Percentiles rank a stretch among this genome's conserved stretches.
Evolutionary conservation across 2,797 vertebrate genomes (phyloP).

Genomic region (Sebastes wilsoni): DNA sequence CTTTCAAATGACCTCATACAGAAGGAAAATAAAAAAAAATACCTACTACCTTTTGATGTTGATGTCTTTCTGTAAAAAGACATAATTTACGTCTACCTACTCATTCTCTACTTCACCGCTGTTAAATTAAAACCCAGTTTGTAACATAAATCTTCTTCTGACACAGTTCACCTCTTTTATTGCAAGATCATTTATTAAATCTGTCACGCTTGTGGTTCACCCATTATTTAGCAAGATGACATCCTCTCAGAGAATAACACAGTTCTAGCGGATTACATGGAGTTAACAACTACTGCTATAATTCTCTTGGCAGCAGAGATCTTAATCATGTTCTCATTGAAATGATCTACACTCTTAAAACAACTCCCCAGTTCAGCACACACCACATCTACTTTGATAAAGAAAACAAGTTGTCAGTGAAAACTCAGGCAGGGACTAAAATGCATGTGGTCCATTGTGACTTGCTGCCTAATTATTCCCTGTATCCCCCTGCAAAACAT

Average conservation of each 20-base stretch:
- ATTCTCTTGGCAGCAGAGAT: neutral
- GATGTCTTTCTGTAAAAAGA: neutral
- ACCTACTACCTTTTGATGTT: neutral
- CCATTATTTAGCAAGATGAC: neutral
- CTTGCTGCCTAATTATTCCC: neutral
- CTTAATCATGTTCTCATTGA: neutral
- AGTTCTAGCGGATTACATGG: neutral
- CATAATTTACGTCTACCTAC: neutral
- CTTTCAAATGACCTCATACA: constrained; percentile 3
- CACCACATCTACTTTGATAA: neutral
- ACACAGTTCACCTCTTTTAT: neutral
- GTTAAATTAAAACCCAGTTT: neutral
- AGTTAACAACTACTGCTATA: neutral
- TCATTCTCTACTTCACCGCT: neutral
- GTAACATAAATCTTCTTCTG: neutral
- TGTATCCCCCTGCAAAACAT: neutral
- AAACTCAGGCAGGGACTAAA: neutral
- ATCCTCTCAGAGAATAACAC: constrained; percentile 9
- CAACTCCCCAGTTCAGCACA: neutral
- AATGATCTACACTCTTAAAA: neutral
- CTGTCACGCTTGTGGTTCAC: neutral
- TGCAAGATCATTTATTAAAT: neutral
- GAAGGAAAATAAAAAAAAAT: neutral
- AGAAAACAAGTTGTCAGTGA: constrained; percentile 13
- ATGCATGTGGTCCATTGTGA: neutral